These are phyloP conservation scores for Aphelenchoides avenae DNA, from an alignment of 1,140 invertebrate genomes.

Conservation along the genomic window DNA sequence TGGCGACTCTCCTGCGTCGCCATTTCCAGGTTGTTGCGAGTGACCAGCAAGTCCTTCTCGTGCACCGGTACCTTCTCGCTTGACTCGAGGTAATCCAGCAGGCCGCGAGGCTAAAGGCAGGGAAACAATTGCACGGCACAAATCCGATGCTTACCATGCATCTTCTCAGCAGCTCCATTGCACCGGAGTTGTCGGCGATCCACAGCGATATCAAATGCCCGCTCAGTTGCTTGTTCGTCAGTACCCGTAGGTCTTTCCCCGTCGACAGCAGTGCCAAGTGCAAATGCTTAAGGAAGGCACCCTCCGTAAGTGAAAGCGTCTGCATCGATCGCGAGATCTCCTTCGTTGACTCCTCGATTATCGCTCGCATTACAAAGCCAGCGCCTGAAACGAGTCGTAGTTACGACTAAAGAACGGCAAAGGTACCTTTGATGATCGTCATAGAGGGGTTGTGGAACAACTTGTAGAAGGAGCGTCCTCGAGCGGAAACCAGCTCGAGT, in stretches of 20 bases:
- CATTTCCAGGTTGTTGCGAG: conserved; percentile 88
- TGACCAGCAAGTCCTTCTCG: conserved; percentile 73
- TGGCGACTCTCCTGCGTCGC: conserved; percentile 66
- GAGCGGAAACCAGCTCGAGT: conserved; percentile 83
- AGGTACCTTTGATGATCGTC: conserved; percentile 89
- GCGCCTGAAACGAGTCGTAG: conserved; percentile 66
- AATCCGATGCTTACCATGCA: conserved; percentile 68
- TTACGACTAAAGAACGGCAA: conserved; percentile 16
- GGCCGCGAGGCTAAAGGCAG: conserved; percentile 71
- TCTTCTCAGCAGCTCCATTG: conserved; percentile 78
- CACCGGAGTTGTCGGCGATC: conserved; percentile 87
- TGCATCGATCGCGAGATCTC: conserved; percentile 81
- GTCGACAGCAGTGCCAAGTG: conserved; percentile 81
- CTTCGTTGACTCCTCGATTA: conserved; percentile 87
- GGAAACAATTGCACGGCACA: too few relatives aligned
- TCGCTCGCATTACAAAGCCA: conserved; percentile 88
- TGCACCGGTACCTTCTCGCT: conserved; percentile 75
- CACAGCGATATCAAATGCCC: conserved; percentile 94
- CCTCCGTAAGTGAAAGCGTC: conserved; percentile 87
- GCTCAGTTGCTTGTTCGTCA: conserved; percentile 76
- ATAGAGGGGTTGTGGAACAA: conserved; percentile 94
- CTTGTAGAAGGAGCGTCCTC: conserved; percentile 83
- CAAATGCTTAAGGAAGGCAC: conserved; percentile 88
- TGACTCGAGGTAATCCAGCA: conserved; percentile 83
- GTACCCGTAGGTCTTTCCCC: conserved; percentile 66